Evolutionary conservation across 2,113 vertebrate genomes (phyloP).

Genomic region (Zosterops pallidus): DNA sequence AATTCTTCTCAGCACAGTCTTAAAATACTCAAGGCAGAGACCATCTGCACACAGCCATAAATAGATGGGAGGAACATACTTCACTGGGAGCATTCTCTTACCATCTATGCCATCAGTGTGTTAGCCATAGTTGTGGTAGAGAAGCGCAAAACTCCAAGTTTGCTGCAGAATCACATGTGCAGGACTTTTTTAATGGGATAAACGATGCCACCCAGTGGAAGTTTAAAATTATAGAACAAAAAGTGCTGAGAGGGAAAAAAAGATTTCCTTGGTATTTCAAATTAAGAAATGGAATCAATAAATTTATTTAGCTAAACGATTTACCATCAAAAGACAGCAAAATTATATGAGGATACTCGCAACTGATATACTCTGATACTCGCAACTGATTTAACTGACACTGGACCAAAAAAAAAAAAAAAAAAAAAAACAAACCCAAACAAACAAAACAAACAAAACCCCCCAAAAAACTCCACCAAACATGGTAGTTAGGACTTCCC

Average conservation of each 20-base stretch:
- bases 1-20: not conserved
- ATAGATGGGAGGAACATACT: not conserved
- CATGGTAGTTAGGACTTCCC: not conserved
- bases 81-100: not conserved
- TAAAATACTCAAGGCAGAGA: not conserved
- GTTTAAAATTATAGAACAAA: not conserved
- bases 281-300: not conserved
- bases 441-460: no score
- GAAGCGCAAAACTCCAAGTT: not conserved
- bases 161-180: not conserved
- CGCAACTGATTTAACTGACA: not conserved
- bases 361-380: not conserved
- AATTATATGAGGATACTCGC: not conserved
- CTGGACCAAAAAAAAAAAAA: not conserved
- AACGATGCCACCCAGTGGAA: constrained; percentile 57
- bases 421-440: no score
- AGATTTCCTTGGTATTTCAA: not conserved
- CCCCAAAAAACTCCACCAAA: not conserved
- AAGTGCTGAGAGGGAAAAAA: not conserved
- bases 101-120: not conserved
- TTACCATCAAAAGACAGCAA: not conserved
- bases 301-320: not conserved
- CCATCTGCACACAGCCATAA: not conserved
- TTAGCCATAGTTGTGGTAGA: not conserved
- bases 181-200: not conserved